Percentiles rank a stretch among this genome's conserved stretches.
Evolutionary conservation across 2,888 invertebrate species (phyloP).

Genomic region (Pardosa pseudoannulata): DNA sequence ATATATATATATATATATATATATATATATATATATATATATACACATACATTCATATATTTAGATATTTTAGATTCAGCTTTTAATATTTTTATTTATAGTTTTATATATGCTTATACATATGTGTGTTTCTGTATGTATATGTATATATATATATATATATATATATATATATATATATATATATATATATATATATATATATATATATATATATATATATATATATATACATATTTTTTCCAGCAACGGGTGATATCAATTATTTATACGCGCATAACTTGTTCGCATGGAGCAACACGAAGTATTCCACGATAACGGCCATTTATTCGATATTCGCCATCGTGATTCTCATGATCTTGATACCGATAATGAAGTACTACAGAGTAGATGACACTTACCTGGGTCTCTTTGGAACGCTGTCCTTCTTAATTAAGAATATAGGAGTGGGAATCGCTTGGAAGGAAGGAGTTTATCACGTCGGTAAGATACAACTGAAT

Average conservation of each 20-base stretch:
- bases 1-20: no score
- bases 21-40: no score
- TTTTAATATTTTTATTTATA: no score
- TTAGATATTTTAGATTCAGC: no score
- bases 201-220: no score
- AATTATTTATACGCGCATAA: conserved; percentile 54
- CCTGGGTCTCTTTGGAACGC: conserved; percentile 47
- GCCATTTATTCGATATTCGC: conserved; percentile 46
- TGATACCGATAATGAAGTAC: conserved; percentile 41
- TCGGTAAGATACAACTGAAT: conserved; percentile 20
- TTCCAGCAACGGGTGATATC: conserved; percentile 50
- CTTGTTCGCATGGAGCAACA: conserved; percentile 53
- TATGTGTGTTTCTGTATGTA: no score
- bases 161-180: no score
- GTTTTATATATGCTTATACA: no score
- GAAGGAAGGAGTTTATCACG: conserved; percentile 21
- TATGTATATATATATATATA: no score
- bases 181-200: no score
- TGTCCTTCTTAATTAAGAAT: conserved; percentile 27
- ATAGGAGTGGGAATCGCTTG: conserved; percentile 32
- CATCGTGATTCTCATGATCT: conserved; percentile 9
- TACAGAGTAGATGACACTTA: conserved; percentile 34
- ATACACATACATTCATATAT: no score
- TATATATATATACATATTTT: no score
- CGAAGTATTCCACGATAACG: conserved; percentile 52